Conservation (phyloP, 2,888 invertebrate species). For the Aphrophora alni region DNA sequence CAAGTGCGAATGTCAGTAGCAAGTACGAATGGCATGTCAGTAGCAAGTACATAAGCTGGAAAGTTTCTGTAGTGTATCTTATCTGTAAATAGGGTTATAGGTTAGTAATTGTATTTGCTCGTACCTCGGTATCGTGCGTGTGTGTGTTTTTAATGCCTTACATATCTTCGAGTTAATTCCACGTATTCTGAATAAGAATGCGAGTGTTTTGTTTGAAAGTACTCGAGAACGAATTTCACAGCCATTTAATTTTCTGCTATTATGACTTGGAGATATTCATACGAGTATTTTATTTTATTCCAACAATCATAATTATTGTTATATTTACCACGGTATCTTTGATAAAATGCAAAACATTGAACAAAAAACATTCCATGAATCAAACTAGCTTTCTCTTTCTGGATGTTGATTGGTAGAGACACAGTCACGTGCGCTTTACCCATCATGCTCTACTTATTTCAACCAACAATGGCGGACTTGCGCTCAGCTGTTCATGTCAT, state of each 20-base stretch:
- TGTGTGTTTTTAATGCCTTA: no score
- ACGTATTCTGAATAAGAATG: no score
- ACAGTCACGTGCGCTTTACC: slow-evolving; percentile 2
- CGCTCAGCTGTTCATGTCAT: slow-evolving; percentile 1
- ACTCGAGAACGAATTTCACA: background rate
- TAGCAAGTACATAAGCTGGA: no score
- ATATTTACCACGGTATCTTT: background rate
- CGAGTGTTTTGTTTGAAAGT: no score
- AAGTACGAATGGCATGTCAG: no score
- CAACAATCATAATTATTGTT: background rate
- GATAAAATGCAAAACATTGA: background rate
- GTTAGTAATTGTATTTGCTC: no score
- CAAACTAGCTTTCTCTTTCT: slow-evolving; percentile 6
- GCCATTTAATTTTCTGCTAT: background rate
- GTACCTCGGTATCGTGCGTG: no score
- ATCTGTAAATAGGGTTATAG: no score
- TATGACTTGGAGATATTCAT: background rate
- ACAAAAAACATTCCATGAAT: slow-evolving; percentile 6
- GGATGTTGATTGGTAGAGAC: background rate
- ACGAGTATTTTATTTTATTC: background rate
- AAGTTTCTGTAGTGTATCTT: no score
- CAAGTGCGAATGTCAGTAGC: no score
- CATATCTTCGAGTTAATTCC: no score
- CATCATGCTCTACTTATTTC: slow-evolving; percentile 2
- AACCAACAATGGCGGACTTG: background rate